These are phyloP conservation scores for Ormyrus labotus DNA, from an alignment of 2,888 invertebrate species.

Conservation along the genomic window DNA sequence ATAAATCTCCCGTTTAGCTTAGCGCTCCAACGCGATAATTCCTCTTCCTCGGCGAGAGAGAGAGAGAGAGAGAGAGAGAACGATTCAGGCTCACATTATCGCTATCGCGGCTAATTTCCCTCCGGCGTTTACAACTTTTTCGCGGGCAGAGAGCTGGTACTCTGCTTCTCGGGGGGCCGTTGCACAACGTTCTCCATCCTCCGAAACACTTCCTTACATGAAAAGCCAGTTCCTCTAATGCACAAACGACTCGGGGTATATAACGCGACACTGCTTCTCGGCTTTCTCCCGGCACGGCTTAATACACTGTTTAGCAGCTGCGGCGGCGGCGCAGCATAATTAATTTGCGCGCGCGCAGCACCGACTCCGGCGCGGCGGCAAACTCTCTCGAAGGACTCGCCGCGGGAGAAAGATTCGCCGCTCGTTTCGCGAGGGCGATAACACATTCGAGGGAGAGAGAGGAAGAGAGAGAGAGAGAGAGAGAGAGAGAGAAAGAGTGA, in stretches of 20 bases:
- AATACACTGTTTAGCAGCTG: conserved; percentile 36
- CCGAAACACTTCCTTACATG: no score
- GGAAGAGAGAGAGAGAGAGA: conserved; percentile 36
- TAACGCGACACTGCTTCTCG: background rate
- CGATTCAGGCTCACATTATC: background rate
- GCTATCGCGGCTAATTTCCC: conserved; percentile 12
- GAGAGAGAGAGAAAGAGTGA: conserved; percentile 38
- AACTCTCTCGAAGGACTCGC: conserved; percentile 9
- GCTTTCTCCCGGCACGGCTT: conserved; percentile 23
- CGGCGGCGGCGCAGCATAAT: conserved; percentile 32
- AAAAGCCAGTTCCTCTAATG: no score
- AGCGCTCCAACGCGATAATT: no score
- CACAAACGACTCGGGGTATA: background rate
- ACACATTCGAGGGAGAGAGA: conserved; percentile 1
- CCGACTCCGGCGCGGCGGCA: conserved; percentile 2
- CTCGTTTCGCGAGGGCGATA: conserved; percentile 18
- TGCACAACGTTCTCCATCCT: no score
- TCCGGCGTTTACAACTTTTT: background rate
- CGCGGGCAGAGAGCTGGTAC: no score
- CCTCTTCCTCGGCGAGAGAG: no score
- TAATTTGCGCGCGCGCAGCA: conserved; percentile 47
- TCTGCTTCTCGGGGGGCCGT: no score
- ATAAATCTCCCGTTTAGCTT: no score
- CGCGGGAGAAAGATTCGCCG: background rate
- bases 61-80: no score